These are phyloP conservation scores for Theristicus caerulescens DNA, from an alignment of 2,113 vertebrate species.

Conservation along the genomic window DNA sequence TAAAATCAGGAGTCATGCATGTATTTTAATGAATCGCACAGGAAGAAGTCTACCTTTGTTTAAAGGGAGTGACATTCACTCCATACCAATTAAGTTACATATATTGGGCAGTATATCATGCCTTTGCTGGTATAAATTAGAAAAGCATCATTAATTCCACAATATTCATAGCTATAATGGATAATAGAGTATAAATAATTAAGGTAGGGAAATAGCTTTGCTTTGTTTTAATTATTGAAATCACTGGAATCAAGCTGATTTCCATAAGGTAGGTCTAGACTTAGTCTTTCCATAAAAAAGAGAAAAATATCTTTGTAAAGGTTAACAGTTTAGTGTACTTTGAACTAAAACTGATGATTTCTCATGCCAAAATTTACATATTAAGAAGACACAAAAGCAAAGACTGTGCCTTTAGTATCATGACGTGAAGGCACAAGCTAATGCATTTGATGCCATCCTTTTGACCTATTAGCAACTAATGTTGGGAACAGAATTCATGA, in stretches of 20 bases:
- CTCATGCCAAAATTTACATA: background rate
- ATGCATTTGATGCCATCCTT: background rate
- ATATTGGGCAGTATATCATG: background rate
- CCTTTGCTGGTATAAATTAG: background rate
- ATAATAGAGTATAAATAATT: conserved; percentile 12
- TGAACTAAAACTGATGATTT: background rate
- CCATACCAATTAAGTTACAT: background rate
- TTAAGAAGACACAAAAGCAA: background rate
- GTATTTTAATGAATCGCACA: background rate
- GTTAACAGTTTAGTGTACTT: background rate
- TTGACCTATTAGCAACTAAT: background rate
- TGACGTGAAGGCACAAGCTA: background rate
- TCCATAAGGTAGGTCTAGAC: background rate
- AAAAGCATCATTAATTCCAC: conserved; percentile 24
- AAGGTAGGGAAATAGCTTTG: background rate
- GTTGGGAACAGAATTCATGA: background rate
- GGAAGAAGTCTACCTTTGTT: background rate
- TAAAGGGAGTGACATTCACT: background rate
- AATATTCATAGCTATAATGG: background rate
- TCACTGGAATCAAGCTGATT: background rate
- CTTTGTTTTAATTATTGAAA: conserved; percentile 17
- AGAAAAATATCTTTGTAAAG: background rate
- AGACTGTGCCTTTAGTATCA: background rate
- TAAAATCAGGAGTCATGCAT: background rate
- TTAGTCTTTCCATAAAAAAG: background rate